Base-by-base conservation (phyloP, 2,888 invertebrate species). In the Erebia epiphron region DNA sequence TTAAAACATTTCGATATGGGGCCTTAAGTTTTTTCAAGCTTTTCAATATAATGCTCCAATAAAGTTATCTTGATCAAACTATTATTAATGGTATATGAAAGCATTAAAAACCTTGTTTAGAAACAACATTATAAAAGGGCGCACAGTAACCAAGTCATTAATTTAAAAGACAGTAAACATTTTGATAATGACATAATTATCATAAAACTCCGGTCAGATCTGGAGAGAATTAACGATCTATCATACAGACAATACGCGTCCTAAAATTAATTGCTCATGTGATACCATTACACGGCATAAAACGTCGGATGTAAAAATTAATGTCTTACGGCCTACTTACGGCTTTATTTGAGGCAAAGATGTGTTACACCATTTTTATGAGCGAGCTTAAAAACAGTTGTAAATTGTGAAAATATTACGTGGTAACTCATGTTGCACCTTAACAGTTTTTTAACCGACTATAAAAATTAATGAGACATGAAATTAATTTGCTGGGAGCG, bases 261-360 rank as follows among this genome's bases (percentile, higher is more conserved):
- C 75, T 75, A 64, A 74, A 76, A 74, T 76, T 76, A 78, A 80
- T 79, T 76, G 77, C 75, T 75, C 76, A 77, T 67, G 74, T 72
- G 71, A 75, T 73, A 71, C 75, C 77, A 79, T 80, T 77, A 80
- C 77, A 78, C 70, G 73, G 67, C 72, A 72, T 79, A 79, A 79
- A 78, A 75, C 67, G 65, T 70, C 72, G 71, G 70, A 75, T 76
- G 75, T 78, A 73, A 75, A 77, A 75, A 76, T 77, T 74, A 72
- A 75, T 75, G 67, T 58, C 57, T 67, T 65, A 65, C 70, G 67
- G 67, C 58, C 65, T 61, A 50, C 57, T 67, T 65, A 61, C 67
- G 67, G 63, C 52, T 68, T 61, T 65, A 75, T 75, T 58, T 68
- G 18, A 54, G 57, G 46, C 35, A 61, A 67, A 64, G 52, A 58